Evolutionary conservation across 37 sponge, comb jelly and placozoan genomes (phyloP).

Genomic region (Hexactinellida sp.): DNA sequence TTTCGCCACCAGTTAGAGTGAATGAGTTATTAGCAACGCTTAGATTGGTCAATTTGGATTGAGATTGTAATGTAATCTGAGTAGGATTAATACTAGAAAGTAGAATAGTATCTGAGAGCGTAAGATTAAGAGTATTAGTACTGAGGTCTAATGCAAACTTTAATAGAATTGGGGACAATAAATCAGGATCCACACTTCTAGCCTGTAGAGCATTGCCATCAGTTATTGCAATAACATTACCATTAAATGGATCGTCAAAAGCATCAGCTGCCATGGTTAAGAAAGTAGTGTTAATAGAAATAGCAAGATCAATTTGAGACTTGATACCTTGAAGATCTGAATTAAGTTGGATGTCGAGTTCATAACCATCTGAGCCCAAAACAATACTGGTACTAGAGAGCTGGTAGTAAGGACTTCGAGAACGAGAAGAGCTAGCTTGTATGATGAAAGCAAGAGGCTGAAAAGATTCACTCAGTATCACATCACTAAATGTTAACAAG

Average conservation of each 20-base stretch:
- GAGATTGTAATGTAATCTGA: slow-evolving; percentile 55
- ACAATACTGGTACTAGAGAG: slow-evolving; percentile 12
- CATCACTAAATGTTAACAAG: slow-evolving; percentile 71
- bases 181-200: slow-evolving; percentile 36
- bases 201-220: slow-evolving; percentile 57
- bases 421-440: slow-evolving; percentile 32
- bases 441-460: slow-evolving; percentile 47
- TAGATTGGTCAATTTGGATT: not conserved
- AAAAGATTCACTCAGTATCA: slow-evolving; percentile 48
- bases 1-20: slow-evolving; percentile 35
- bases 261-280: slow-evolving; percentile 57
- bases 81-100: slow-evolving; percentile 41
- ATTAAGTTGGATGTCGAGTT: slow-evolving; percentile 30
- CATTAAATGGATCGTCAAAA: slow-evolving; percentile 48
- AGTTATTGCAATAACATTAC: slow-evolving; percentile 66
- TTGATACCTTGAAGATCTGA: slow-evolving; percentile 52
- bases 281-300: slow-evolving; percentile 59
- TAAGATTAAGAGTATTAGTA: slow-evolving; percentile 34
- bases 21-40: slow-evolving; percentile 7
- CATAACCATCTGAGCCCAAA: slow-evolving; percentile 23
- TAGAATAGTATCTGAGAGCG: slow-evolving; percentile 65
- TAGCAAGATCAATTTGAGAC: slow-evolving; percentile 40
- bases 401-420: slow-evolving; percentile 29
- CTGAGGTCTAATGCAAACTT: slow-evolving; percentile 50
- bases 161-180: slow-evolving; percentile 42